These are phyloP conservation scores for Melieria picta DNA, from an alignment of 2,888 invertebrate species.

Conservation along the genomic window DNA sequence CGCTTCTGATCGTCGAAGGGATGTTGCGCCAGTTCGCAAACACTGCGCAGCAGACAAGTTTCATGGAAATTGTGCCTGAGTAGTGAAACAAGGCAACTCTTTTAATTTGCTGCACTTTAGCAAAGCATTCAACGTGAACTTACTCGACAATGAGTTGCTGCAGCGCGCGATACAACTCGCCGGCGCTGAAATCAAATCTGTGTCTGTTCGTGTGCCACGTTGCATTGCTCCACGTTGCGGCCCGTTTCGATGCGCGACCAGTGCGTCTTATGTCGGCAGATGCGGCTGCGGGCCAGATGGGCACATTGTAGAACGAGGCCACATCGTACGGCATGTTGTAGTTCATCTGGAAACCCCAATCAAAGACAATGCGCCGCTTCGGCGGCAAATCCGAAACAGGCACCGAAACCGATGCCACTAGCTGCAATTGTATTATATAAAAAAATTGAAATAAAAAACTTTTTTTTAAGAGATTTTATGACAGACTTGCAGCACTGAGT, in stretches of 20 bases:
- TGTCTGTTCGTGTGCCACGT: slow-evolving; percentile 43
- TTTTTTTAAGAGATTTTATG: not conserved
- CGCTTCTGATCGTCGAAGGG: slow-evolving; percentile 69
- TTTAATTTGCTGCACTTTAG: not conserved
- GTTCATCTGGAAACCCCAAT: slow-evolving; percentile 64
- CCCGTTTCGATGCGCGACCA: slow-evolving; percentile 13
- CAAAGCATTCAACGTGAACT: not conserved
- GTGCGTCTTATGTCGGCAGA: slow-evolving; percentile 29
- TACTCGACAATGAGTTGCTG: slow-evolving; percentile 54
- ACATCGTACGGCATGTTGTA: slow-evolving; percentile 57
- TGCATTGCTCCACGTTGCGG: not conserved
- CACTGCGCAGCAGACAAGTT: slow-evolving; percentile 74
- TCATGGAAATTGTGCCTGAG: slow-evolving; percentile 74
- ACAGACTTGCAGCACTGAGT: slow-evolving; percentile 6
- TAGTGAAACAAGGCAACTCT: slow-evolving; percentile 38
- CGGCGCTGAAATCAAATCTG: slow-evolving; percentile 62
- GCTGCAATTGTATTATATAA: slow-evolving; percentile 3
- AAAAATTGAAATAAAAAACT: not conserved
- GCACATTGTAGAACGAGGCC: slow-evolving; percentile 54
- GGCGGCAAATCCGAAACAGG: slow-evolving; percentile 49
- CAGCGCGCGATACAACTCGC: slow-evolving; percentile 59
- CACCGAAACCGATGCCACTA: slow-evolving; percentile 51
- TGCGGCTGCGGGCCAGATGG: slow-evolving; percentile 53
- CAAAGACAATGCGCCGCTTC: slow-evolving; percentile 57
- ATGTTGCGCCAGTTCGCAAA: slow-evolving; percentile 75